phyloP scores from a whole-genome alignment of 1,140 invertebrate species.

The Cepaea nemoralis region DNA sequence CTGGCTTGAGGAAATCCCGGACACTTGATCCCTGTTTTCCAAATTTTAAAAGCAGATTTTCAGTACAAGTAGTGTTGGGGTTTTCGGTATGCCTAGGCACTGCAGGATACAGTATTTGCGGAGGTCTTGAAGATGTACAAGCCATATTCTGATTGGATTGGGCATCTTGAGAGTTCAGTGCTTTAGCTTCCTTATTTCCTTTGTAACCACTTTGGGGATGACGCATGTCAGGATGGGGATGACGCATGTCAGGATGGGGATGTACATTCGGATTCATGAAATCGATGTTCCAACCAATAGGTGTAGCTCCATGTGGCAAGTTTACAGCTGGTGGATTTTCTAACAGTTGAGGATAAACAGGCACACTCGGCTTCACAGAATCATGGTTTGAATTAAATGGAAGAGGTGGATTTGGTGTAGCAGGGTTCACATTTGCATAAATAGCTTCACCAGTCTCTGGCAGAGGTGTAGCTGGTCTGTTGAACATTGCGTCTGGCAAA shows the following conservation, averaged over 20 bases:
- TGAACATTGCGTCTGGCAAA: neutral
- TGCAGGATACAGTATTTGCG: conserved; percentile 32
- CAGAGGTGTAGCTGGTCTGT: neutral
- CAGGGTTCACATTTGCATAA: neutral
- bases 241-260: neutral
- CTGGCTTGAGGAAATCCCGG: conserved; percentile 61
- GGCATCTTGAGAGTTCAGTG: neutral
- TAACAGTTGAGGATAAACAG: neutral
- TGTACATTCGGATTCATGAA: neutral
- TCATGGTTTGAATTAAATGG: neutral
- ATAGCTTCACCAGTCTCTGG: neutral
- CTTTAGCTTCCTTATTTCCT: conserved; percentile 20
- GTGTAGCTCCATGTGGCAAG: neutral
- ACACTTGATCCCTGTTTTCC: conserved; percentile 60
- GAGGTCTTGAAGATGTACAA: neutral
- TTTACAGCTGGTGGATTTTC: neutral
- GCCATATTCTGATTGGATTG: neutral
- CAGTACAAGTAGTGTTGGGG: conserved; percentile 43
- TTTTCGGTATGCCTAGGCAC: conserved; percentile 36
- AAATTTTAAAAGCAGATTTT: conserved; percentile 56
- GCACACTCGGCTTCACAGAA: neutral
- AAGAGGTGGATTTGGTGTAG: neutral
- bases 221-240: neutral
- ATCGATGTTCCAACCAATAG: conserved; percentile 23
- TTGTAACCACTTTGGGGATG: conserved; percentile 25